These are phyloP conservation scores for Apeira syringaria DNA, from an alignment of 2,888 invertebrate species.

Conservation along the genomic window DNA sequence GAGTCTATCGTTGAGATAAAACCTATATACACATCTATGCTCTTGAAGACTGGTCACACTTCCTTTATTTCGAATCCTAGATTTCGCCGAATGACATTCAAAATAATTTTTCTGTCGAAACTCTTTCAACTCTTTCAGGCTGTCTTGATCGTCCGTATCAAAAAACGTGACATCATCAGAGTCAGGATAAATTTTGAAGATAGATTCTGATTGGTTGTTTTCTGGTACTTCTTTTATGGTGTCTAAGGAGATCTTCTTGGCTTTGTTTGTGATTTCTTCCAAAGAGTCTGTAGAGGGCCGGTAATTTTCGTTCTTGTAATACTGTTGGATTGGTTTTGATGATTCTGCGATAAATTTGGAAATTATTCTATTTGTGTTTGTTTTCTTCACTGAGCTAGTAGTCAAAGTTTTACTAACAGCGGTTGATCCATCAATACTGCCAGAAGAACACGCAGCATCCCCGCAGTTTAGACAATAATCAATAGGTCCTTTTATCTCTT, in stretches of 20 bases:
- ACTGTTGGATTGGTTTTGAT: conserved; percentile 47
- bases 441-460: conserved; percentile 34
- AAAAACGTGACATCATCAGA: conserved; percentile 44
- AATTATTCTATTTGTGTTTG: not conserved
- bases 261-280: conserved; percentile 34
- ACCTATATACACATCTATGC: conserved; percentile 81
- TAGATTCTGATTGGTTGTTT: conserved; percentile 32
- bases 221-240: conserved; percentile 64
- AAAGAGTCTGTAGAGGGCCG: conserved; percentile 48
- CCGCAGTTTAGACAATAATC: conserved; percentile 56
- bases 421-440: not conserved
- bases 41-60: conserved; percentile 48
- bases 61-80: conserved; percentile 47
- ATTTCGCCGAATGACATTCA: conserved; percentile 83
- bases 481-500: conserved; percentile 23
- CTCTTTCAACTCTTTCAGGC: conserved; percentile 53
- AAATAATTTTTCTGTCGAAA: conserved; percentile 84
- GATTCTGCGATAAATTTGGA: conserved; percentile 12
- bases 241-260: conserved; percentile 48
- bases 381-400: not conserved
- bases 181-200: conserved; percentile 42
- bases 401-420: not conserved
- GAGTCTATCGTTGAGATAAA: conserved; percentile 81
- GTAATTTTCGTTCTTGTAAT: conserved; percentile 69
- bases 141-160: conserved; percentile 38